A percentile compares a stretch with the other conserved stretches of the same genome.
These are phyloP conservation scores for Sebastolobus altivelis DNA, from an alignment of 2,797 vertebrate species.

Conservation along the genomic window DNA sequence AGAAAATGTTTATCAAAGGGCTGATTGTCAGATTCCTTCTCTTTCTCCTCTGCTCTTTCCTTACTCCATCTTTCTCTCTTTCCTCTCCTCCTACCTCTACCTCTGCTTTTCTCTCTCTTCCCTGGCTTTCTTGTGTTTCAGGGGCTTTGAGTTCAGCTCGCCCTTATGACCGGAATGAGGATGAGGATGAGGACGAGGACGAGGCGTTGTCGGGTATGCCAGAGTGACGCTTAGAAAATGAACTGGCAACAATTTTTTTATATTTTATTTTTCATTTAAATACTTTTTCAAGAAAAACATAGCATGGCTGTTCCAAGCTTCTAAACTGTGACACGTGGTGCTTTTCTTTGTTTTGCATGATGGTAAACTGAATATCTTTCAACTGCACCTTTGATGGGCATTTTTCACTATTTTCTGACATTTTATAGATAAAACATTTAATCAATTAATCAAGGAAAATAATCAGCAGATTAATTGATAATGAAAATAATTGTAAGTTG, in stretches of 20 bases:
- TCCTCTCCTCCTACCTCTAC: slow-evolving; percentile 8
- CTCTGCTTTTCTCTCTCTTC: not conserved
- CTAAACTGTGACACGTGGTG: not conserved
- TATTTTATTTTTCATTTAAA: not conserved
- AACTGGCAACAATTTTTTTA: not conserved
- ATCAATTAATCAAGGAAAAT: not conserved
- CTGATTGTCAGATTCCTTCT: slow-evolving; percentile 62
- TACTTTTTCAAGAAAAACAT: not conserved
- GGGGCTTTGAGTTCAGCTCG: slow-evolving; percentile 58
- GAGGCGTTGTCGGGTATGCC: not conserved
- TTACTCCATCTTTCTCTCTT: slow-evolving; percentile 21
- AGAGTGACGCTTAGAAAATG: not conserved
- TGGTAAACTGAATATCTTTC: not conserved
- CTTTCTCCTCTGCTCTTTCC: slow-evolving; percentile 29
- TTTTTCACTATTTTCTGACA: not conserved
- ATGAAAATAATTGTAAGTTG: no score
- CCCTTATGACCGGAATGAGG: slow-evolving; percentile 5
- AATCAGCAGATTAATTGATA: not conserved
- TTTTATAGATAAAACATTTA: not conserved
- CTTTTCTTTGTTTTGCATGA: not conserved
- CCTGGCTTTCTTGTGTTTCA: slow-evolving; percentile 52
- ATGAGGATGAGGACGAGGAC: slow-evolving; percentile 3
- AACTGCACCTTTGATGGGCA: not conserved
- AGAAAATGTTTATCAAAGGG: slow-evolving; percentile 64
- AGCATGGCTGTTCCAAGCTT: not conserved